Conservation (phyloP, 2,113 vertebrate genomes). For the Argyrosomus japonicus region DNA sequence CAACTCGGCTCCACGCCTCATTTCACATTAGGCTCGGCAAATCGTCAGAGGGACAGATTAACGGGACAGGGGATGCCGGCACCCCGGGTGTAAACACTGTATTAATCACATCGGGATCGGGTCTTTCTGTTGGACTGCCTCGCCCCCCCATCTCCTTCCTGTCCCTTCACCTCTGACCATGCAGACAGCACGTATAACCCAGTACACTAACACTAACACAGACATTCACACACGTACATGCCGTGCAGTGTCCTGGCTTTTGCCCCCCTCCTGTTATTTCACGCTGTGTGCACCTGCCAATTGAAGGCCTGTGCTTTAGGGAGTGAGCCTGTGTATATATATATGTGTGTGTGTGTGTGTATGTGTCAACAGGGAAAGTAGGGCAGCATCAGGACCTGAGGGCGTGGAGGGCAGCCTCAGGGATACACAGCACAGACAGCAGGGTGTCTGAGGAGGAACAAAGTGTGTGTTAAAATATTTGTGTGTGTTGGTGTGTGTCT, state of each 20-base stretch:
- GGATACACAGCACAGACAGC: slow-evolving; percentile 49
- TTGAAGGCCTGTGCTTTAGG: slow-evolving; percentile 59
- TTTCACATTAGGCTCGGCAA: slow-evolving; percentile 73
- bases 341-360: slow-evolving; percentile 16
- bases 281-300: slow-evolving; percentile 75
- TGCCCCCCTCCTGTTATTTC: slow-evolving; percentile 69
- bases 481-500: neutral
- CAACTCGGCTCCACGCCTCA: slow-evolving; percentile 68
- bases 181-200: neutral
- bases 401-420: slow-evolving; percentile 40
- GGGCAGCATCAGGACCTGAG: slow-evolving; percentile 64
- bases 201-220: slow-evolving; percentile 19
- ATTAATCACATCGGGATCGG: slow-evolving; percentile 65
- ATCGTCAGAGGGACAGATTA: slow-evolving; percentile 70
- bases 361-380: slow-evolving; percentile 60
- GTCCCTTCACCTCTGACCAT: slow-evolving; percentile 10
- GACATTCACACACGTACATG: slow-evolving; percentile 24
- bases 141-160: slow-evolving; percentile 3
- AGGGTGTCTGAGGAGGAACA: slow-evolving; percentile 44
- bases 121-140: slow-evolving; percentile 23
- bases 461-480: slow-evolving; percentile 21
- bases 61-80: slow-evolving; percentile 38
- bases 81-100: slow-evolving; percentile 62
- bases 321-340: slow-evolving; percentile 28
- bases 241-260: slow-evolving; percentile 24